Conservation (phyloP, 2,797 vertebrate species). For the Bovichtus variegatus region DNA sequence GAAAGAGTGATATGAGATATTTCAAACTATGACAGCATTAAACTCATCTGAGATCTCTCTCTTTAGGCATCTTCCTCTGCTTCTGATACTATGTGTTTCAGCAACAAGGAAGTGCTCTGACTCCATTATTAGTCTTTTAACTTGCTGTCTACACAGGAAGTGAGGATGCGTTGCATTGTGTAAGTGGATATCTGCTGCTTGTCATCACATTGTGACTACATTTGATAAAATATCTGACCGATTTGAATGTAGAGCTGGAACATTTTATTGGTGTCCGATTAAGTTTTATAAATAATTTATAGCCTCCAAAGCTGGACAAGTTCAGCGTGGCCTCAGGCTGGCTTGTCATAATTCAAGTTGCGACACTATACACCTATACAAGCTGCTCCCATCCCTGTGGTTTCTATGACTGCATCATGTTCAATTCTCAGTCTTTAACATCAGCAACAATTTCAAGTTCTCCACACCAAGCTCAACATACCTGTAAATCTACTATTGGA, state of each 20-base stretch:
- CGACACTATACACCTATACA: too few relatives aligned
- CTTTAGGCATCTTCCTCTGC: too few relatives aligned
- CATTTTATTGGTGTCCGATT: too few relatives aligned
- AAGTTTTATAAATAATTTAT: too few relatives aligned
- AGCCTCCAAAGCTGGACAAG: not conserved
- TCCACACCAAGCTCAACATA: not conserved
- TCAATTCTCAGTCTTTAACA: not conserved
- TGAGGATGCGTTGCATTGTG: not conserved
- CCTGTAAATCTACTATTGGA: not conserved
- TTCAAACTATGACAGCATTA: too few relatives aligned
- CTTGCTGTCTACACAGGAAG: not conserved
- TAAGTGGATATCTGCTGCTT: not conserved
- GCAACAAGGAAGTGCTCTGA: too few relatives aligned
- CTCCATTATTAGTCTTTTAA: not conserved
- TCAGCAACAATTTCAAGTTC: not conserved
- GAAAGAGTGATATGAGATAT: too few relatives aligned
- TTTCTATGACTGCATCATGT: not conserved
- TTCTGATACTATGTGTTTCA: too few relatives aligned
- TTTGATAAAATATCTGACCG: not conserved
- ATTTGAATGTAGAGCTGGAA: not conserved
- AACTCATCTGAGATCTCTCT: not conserved
- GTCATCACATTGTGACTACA: not conserved
- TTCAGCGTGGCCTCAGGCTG: not conserved
- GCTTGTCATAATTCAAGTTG: not conserved
- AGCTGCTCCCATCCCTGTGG: not conserved